Evolutionary conservation across 92 coral and sea anemone genomes (phyloP).

Genomic region (Desmophyllum pertusum): DNA sequence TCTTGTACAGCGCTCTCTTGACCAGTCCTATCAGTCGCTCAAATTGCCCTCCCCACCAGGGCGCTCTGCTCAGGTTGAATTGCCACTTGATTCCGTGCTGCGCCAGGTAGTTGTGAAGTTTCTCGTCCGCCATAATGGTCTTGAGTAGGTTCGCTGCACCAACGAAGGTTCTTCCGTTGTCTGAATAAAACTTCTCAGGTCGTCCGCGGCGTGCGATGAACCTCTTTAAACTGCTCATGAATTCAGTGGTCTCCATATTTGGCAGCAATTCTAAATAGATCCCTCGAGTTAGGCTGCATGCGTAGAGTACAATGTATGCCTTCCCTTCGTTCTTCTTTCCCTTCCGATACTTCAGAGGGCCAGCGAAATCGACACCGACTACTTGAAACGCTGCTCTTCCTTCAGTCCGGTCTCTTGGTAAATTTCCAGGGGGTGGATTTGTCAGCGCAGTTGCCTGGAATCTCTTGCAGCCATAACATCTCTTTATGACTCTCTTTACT

Average conservation of each 20-base stretch:
- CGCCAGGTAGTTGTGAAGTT: too few relatives aligned
- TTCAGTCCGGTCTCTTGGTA: conserved; percentile 31
- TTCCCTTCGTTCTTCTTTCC: background rate
- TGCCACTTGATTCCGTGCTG: too few relatives aligned
- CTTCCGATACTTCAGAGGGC: background rate
- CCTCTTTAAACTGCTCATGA: background rate
- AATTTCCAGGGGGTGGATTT: conserved; percentile 28
- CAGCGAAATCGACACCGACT: background rate
- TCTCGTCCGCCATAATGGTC: background rate
- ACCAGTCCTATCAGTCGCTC: too few relatives aligned
- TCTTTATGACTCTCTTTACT: conserved; percentile 18
- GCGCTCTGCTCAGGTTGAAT: too few relatives aligned
- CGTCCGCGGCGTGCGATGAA: background rate
- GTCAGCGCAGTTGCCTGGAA: conserved; percentile 1
- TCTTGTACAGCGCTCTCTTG: too few relatives aligned
- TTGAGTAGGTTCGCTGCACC: background rate
- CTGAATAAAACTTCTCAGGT: background rate
- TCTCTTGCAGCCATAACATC: conserved; percentile 26
- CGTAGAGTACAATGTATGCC: background rate
- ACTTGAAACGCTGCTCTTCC: conserved; percentile 9
- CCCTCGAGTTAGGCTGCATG: conserved; percentile 3
- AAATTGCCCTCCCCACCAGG: too few relatives aligned
- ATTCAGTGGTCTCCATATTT: background rate
- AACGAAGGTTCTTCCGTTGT: background rate
- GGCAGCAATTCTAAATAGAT: background rate